Base-by-base conservation (phyloP, 2,113 vertebrate genomes). In the Siniperca chuatsi region DNA sequence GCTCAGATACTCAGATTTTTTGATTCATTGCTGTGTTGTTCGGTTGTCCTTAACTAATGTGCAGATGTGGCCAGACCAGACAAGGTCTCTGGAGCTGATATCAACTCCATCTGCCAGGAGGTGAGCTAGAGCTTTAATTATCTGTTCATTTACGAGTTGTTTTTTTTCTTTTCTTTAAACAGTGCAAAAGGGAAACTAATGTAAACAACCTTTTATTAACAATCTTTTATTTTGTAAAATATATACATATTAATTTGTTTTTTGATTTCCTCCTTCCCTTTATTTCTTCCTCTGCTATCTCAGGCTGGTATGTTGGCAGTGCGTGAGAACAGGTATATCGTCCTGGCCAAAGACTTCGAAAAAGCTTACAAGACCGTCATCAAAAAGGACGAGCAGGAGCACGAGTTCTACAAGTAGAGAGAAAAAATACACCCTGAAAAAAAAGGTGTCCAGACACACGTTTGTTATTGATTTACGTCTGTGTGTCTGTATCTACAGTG, bases 101-200 rank as follows among this genome's bases (percentile, higher is more conserved):
- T 99, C 85, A 98, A 98, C 92, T 99, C 98, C 77, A 99, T 99
- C 93, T 98, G 97, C 90, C 98, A 99, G 85, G 98, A 98, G 97
- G 98, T 98, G 77, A 95, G 92, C 21, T 25, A 1, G 15, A 29
- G 4, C 70, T 74, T 70, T 12, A 4, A 8, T 44, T 1, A 25
- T 42, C 11, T 16, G 25, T 25, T 78, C 1, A 11, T 57, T 46
- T 68, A 21, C 1, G 8, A 11, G 8, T 67, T 48, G 1, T 29
- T 15, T 58, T n/a, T 8, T 33, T 64, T 9, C 33, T 25, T 50
- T 60, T 10, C 25, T 44, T 15, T 3, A 15, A 37, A 6, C 10
- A 46, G 0, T 37, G 12, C 1, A 1, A 65, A 62, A 46, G n/a
- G 2, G 40, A 73, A 85, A 57, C 1, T 2, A 54, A 20, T 60